A percentile compares a stretch with the other conserved stretches of the same genome.
phyloP scores from a whole-genome alignment of 2,113 vertebrate genomes.

The Stictonetta naevosa region DNA sequence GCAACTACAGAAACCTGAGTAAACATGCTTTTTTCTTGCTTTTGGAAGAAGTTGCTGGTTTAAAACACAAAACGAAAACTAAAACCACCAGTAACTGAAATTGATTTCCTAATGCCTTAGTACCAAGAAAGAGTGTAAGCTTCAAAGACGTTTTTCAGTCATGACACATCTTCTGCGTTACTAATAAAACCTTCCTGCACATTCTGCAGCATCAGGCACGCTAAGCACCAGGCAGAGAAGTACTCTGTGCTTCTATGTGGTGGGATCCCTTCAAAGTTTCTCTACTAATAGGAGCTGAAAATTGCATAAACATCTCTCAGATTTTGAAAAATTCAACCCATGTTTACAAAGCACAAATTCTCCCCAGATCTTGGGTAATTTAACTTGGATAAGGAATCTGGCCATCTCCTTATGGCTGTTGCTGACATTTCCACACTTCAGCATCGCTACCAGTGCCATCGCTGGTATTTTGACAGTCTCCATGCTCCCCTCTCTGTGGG shows the following conservation, averaged over 20 bases:
- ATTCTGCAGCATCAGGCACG: neutral
- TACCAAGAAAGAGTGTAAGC: neutral
- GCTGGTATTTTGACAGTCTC: neutral
- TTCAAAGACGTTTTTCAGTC: neutral
- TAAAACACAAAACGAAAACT: neutral
- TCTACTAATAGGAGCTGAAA: neutral
- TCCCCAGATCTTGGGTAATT: neutral
- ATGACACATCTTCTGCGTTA: neutral
- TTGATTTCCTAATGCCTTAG: neutral
- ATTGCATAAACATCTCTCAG: constrained; percentile 21
- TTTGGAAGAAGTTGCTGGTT: neutral
- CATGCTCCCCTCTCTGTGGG: neutral
- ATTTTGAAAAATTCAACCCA: neutral
- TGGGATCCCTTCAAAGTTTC: neutral
- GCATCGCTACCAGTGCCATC: neutral
- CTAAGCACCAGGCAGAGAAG: neutral
- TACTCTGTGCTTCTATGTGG: neutral
- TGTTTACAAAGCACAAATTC: neutral
- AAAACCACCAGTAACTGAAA: neutral
- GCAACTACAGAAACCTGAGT: constrained; percentile 4
- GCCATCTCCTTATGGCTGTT: neutral
- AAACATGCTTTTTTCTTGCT: neutral
- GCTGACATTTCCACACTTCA: neutral
- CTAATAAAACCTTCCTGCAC: constrained; percentile 18
- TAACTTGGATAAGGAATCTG: neutral